Evolutionary conservation across 2,113 vertebrate species (phyloP).

Genomic region (Mesocricetus auratus): DNA sequence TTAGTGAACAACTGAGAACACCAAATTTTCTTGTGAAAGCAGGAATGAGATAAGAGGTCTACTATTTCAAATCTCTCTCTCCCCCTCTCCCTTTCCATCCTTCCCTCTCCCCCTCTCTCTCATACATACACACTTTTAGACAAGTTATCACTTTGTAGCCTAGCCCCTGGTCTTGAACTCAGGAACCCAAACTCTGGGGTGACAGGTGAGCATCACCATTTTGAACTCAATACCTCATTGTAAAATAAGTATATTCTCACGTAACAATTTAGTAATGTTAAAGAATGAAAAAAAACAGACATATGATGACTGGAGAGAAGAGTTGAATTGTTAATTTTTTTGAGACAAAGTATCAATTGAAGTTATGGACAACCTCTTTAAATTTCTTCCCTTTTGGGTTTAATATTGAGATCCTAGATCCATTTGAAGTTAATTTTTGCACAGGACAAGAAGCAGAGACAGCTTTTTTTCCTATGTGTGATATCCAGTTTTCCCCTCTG

Average conservation of each 20-base stretch:
- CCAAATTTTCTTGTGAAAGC: background rate
- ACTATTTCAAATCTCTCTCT: background rate
- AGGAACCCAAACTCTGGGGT: background rate
- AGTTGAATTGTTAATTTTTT: background rate
- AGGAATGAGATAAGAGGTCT: background rate
- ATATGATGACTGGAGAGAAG: background rate
- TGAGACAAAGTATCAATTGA: background rate
- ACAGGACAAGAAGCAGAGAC: background rate
- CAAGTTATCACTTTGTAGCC: background rate
- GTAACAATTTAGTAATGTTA: background rate
- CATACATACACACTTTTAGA: background rate
- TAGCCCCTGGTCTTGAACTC: background rate
- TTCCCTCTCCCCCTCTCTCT: background rate
- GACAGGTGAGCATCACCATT: background rate
- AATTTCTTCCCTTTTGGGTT: background rate
- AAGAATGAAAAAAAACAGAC: conserved; percentile 18
- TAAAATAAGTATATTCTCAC: background rate
- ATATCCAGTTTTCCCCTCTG: background rate
- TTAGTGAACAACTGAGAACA: background rate
- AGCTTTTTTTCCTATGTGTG: background rate
- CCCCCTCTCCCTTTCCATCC: too few relatives aligned
- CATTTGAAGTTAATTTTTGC: background rate
- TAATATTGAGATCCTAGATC: background rate
- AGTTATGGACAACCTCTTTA: background rate
- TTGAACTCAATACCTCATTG: background rate